Percentiles rank a stretch among this genome's conserved stretches.
Evolutionary conservation across 2,888 invertebrate genomes (phyloP).

Genomic region (Drosophila demipolita): DNA sequence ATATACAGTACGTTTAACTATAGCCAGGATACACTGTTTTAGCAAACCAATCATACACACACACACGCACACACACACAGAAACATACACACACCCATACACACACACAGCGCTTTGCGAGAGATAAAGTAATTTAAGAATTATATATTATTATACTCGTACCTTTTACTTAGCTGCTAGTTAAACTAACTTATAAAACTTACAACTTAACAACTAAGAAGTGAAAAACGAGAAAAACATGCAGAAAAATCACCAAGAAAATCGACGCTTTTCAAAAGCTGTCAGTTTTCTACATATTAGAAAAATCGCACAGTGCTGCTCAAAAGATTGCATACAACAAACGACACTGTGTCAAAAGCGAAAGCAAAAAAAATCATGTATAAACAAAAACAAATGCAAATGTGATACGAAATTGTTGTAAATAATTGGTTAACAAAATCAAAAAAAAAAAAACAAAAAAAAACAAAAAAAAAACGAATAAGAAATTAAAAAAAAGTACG

Average conservation of each 20-base stretch:
- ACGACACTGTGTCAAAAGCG: slow-evolving; percentile 51
- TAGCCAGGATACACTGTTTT: slow-evolving; percentile 44
- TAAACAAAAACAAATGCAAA: slow-evolving; percentile 57
- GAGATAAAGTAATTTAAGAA: slow-evolving; percentile 45
- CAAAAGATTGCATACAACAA: slow-evolving; percentile 77
- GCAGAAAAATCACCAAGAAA: slow-evolving; percentile 18
- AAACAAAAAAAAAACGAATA: slow-evolving; percentile 28
- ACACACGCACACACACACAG: slow-evolving; percentile 36
- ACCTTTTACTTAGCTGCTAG: slow-evolving; percentile 74
- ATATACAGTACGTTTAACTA: slow-evolving; percentile 27
- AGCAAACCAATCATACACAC: slow-evolving; percentile 39
- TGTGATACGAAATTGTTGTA: slow-evolving; percentile 79
- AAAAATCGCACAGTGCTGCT: slow-evolving; percentile 76
- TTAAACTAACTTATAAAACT: slow-evolving; percentile 63
- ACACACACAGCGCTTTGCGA: slow-evolving; percentile 32
- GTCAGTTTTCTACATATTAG: slow-evolving; percentile 26
- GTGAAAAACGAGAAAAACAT: slow-evolving; percentile 10
- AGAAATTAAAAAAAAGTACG: slow-evolving; percentile 16
- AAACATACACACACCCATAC: slow-evolving; percentile 28
- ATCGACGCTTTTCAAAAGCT: slow-evolving; percentile 40
- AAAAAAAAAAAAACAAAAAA: slow-evolving; percentile 34
- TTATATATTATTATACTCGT: slow-evolving; percentile 71
- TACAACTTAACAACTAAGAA: slow-evolving; percentile 19
- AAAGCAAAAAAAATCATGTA: slow-evolving; percentile 34
- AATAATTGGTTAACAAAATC: slow-evolving; percentile 72